Base-by-base conservation (phyloP, 2,797 vertebrate species). In the Diglossa cyanea region DNA sequence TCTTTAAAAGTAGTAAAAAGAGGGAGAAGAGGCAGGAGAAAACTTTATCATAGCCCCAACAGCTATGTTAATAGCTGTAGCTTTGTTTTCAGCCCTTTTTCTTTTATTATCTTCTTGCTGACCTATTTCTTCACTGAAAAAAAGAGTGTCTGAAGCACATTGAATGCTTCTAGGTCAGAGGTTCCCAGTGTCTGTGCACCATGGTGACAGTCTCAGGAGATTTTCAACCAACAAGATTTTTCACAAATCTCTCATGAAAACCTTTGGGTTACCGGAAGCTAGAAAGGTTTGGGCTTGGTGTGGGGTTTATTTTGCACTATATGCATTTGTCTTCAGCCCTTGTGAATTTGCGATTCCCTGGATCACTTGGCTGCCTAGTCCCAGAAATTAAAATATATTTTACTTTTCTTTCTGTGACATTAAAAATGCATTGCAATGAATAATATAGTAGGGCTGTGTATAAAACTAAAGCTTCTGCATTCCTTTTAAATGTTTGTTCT, bases 361-460 rank as follows among this genome's bases (percentile, higher is more conserved):
- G 35, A 97, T 98, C 95, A 95, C 88, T 96, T 83, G 55, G 42
- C 93, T 97, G 93, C 84, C 91, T 96, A 93, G 95, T 89, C 78
- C 78, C 94, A 95, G 96, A 98, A 98, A 98, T 98, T 97, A 97
- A 97, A 98, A 97, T 97, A 97, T 96, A 97, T 98, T 98, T 97
- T 97, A 97, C 95, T 97, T 97, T 98, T 97, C 94, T 96, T 97
- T 95, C 95, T 94, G 62, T 94, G 79, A 81, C 97, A 98, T 98
- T 98, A 98, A 98, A 98, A 98, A 98, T 98, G 91, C 94, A 98
- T 98, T 96, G 95, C 96, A 97, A 97, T 98, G 96, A 98, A 98
- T 98, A 98, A 98, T 98, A 98, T 96, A 98, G 97, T 77, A 98
- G 89, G 78, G 5, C 94, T 98, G 97, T 98, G 97, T 98, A 98